Conservation (phyloP, 2,888 invertebrate species). For the Scaptomyza parva region DNA sequence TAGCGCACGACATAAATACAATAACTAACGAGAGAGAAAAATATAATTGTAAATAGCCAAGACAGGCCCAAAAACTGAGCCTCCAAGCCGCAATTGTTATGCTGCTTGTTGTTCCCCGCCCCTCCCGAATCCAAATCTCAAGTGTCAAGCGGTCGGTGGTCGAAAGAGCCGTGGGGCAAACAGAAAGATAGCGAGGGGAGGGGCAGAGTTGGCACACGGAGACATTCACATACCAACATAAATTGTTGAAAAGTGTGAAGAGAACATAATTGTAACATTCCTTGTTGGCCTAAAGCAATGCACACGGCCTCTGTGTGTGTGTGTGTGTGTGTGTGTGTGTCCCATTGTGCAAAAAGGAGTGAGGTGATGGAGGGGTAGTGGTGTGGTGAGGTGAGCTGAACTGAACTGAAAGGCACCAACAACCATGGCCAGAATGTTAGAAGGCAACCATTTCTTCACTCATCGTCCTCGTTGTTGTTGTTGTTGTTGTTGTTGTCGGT, state of each 20-base stretch:
- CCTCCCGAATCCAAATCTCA: slow-evolving; percentile 50
- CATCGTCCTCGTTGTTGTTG: slow-evolving; percentile 31
- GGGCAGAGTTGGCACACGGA: slow-evolving; percentile 47
- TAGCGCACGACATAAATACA: slow-evolving; percentile 77
- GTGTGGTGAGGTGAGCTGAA: background rate
- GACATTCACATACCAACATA: slow-evolving; percentile 80
- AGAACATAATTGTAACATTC: slow-evolving; percentile 81
- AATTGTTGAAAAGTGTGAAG: slow-evolving; percentile 80
- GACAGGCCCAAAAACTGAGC: slow-evolving; percentile 38
- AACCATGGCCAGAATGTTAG: slow-evolving; percentile 60
- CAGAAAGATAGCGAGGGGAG: background rate
- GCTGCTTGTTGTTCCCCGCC: slow-evolving; percentile 22
- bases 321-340: too few species aligned
- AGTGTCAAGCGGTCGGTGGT: slow-evolving; percentile 71
- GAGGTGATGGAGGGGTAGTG: too few species aligned
- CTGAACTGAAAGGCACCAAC: slow-evolving; percentile 42
- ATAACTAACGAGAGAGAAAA: slow-evolving; percentile 79
- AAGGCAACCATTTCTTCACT: slow-evolving; percentile 52
- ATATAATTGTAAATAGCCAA: slow-evolving; percentile 78
- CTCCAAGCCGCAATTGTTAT: slow-evolving; percentile 33
- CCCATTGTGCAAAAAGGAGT: slow-evolving; percentile 29
- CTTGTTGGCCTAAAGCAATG: slow-evolving; percentile 80
- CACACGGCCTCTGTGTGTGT: too few species aligned
- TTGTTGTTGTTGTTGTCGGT: slow-evolving; percentile 55
- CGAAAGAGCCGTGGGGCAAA: slow-evolving; percentile 36